A percentile compares a stretch with the other conserved stretches of the same genome.
Evolutionary conservation across 2,888 invertebrate species (phyloP).

Genomic region (Eudemis profundana): DNA sequence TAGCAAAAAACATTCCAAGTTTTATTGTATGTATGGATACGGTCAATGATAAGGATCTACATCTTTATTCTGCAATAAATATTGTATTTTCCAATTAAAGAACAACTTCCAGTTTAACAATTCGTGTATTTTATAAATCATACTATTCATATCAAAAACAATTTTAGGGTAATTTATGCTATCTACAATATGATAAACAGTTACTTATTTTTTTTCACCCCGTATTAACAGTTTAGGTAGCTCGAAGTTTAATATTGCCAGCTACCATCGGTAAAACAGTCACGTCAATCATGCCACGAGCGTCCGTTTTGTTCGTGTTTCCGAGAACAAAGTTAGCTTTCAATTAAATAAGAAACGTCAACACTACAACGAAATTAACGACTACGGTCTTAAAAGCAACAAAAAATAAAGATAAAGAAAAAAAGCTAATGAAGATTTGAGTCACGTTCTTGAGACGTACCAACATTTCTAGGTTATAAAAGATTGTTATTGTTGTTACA

Average conservation of each 20-base stretch:
- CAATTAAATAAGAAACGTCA: slow-evolving; percentile 30
- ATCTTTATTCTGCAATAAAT: too few relatives aligned
- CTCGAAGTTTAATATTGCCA: background rate
- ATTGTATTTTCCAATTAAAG: too few relatives aligned
- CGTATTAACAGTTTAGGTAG: background rate
- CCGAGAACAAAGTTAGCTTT: slow-evolving; percentile 18
- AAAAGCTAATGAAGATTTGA: slow-evolving; percentile 26
- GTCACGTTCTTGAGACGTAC: slow-evolving; percentile 29
- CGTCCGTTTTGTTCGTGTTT: slow-evolving; percentile 7
- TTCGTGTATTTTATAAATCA: too few relatives aligned
- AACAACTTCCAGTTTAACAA: too few relatives aligned
- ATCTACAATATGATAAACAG: too few relatives aligned
- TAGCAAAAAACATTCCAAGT: too few relatives aligned
- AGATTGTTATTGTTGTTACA: slow-evolving; percentile 10
- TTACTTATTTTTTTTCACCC: too few relatives aligned
- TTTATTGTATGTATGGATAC: too few relatives aligned
- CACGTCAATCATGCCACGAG: slow-evolving; percentile 17
- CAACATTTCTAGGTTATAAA: slow-evolving; percentile 14
- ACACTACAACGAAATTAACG: slow-evolving; percentile 34
- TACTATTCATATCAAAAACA: too few relatives aligned
- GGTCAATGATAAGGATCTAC: too few relatives aligned
- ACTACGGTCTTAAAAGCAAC: slow-evolving; percentile 16
- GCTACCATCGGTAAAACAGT: slow-evolving; percentile 5
- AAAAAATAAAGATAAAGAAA: slow-evolving; percentile 26
- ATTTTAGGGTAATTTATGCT: too few relatives aligned